A percentile compares a stretch with the other conserved stretches of the same genome.
These are phyloP conservation scores for Phortica magna DNA, from an alignment of 2,888 invertebrate genomes.

Conservation along the genomic window DNA sequence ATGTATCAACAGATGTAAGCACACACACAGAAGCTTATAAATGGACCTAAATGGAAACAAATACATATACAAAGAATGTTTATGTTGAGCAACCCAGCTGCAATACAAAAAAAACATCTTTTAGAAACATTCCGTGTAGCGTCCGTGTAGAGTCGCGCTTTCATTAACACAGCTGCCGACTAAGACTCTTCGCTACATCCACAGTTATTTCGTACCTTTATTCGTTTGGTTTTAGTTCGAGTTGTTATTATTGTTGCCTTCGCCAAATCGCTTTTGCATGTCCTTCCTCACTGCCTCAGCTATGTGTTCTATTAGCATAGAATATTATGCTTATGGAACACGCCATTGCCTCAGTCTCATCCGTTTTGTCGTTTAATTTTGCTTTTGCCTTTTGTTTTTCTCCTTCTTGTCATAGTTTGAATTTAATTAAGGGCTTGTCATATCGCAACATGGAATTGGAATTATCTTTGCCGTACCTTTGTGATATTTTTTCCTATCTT, in stretches of 20 bases:
- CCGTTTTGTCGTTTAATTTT: not conserved
- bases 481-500: not conserved
- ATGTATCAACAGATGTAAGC: no score
- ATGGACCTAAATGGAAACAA: slow-evolving; percentile 7
- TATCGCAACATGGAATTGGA: slow-evolving; percentile 47
- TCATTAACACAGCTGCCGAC: slow-evolving; percentile 14
- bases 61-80: slow-evolving; percentile 22
- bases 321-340: not conserved
- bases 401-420: slow-evolving; percentile 12
- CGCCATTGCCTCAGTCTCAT: not conserved
- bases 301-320: slow-evolving; percentile 24
- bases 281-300: slow-evolving; percentile 13
- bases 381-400: not conserved
- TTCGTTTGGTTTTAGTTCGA: not conserved
- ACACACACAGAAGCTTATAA: slow-evolving; percentile 1
- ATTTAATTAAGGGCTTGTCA: slow-evolving; percentile 55
- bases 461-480: slow-evolving; percentile 31
- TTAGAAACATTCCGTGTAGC: slow-evolving; percentile 3
- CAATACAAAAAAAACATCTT: slow-evolving; percentile 26
- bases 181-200: slow-evolving; percentile 23
- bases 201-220: slow-evolving; percentile 20
- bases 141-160: not conserved
- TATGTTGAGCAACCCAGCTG: not conserved
- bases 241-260: slow-evolving; percentile 10
- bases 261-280: slow-evolving; percentile 24